Conservation (phyloP, 2,113 vertebrate genomes). For the Ceuthmochares aereus region DNA sequence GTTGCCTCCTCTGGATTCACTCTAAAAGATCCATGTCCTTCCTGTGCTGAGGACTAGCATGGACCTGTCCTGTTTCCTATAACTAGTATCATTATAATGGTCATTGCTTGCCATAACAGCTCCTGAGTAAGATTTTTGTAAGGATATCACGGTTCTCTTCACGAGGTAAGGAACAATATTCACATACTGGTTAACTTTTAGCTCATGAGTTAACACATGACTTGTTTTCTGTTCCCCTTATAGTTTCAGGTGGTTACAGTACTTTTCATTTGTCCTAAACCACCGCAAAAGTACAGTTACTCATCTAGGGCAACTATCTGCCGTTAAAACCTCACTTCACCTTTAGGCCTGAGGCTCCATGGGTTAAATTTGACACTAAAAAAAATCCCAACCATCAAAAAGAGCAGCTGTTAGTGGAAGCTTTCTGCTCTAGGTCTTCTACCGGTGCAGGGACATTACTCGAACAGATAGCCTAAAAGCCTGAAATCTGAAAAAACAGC, state of each 20-base stretch:
- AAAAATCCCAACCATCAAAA: background rate
- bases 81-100: background rate
- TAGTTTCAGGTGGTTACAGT: background rate
- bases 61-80: background rate
- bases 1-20: no score
- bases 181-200: background rate
- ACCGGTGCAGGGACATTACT: background rate
- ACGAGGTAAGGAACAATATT: background rate
- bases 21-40: no score
- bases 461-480: background rate
- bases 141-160: background rate
- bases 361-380: background rate
- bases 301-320: background rate
- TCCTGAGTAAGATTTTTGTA: background rate
- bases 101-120: background rate
- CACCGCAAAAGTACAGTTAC: background rate
- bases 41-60: no score
- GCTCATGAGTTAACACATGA: rapidly evolving
- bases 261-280: background rate
- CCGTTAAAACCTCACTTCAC: background rate
- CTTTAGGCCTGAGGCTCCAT: background rate
- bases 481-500: background rate
- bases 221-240: background rate
- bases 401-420: background rate
- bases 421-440: background rate